These are phyloP conservation scores for Alces alces DNA, from an alignment of 2,113 vertebrate genomes.

Conservation along the genomic window DNA sequence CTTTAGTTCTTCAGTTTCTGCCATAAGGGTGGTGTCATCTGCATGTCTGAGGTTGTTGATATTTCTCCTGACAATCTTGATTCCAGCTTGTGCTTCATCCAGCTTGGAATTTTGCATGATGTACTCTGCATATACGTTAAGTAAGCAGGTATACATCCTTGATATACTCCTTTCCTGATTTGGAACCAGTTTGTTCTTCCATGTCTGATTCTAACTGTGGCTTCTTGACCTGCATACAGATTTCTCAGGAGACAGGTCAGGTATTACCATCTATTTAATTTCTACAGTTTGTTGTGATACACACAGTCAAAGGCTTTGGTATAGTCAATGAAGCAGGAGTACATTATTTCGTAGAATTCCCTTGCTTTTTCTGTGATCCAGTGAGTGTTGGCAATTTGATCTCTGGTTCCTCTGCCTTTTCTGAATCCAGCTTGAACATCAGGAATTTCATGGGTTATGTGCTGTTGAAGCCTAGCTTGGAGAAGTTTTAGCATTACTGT, in stretches of 20 bases:
- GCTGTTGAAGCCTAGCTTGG: background rate
- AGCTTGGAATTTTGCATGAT: background rate
- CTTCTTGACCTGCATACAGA: background rate
- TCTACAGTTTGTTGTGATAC: background rate
- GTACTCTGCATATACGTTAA: background rate
- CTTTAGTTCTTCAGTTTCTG: background rate
- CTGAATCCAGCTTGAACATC: background rate
- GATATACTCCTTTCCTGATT: background rate
- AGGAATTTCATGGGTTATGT: rapidly evolving
- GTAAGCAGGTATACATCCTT: background rate
- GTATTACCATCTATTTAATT: background rate
- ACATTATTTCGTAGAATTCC: background rate
- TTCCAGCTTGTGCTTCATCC: background rate
- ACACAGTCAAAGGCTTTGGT: background rate
- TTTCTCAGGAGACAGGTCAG: background rate
- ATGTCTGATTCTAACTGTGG: background rate
- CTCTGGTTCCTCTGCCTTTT: background rate
- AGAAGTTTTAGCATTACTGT: background rate
- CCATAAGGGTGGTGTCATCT: background rate
- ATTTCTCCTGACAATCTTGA: background rate
- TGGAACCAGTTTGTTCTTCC: background rate
- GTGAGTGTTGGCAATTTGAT: background rate
- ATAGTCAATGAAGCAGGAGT: background rate
- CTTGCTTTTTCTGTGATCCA: background rate
- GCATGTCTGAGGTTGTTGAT: background rate